Base-by-base conservation (phyloP, 2,113 vertebrate species). In the Pitta sordida region DNA sequence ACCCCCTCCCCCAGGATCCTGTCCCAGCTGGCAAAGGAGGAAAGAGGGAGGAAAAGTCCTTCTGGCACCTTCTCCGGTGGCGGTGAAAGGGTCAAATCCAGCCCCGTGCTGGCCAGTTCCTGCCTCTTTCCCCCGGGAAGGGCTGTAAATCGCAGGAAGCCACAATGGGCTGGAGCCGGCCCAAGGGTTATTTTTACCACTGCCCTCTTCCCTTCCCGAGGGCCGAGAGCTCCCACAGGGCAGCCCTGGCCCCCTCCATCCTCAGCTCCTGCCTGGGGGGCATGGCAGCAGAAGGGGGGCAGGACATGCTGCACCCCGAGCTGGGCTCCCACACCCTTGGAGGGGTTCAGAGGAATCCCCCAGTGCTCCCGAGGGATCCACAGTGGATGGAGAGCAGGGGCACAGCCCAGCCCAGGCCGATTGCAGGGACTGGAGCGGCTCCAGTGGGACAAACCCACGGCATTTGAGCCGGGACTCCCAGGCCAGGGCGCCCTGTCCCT, bases 131-230 rank as follows among this genome's bases (percentile, higher is more conserved):
- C 43, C 56, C 83, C 18, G 73, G 95, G 95, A 96, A 96, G 80
- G 88, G 94, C 91, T 91, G 91, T 93, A 96, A 97, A 97, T 96
- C 24, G 63, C 95, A 95, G 96, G 95, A 97, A 97, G 93, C 96
- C 87, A 37, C 83, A 58, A 41, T 1, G 51, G 79, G 90, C 86
- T 88, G 93, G 82, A 93, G 75, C 56, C 32, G 27, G 69, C 84
- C 87, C 93, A 88, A 67, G 58, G 76, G 82, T 82, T 97, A 97
- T 97, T 97, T 96, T 97, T 93, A 94, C 20, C 21, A 0, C 65
- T 91, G 79, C 46, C 77, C 91, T 94, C 81, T 90, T 87, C 78
- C 86, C 83, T 86, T 89, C 85, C 77, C 7, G 13, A 93, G 63
- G 30, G 62, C 53, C 14, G 15, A 55, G 36, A 1, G 4, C 52